Conservation (phyloP, 1,140 invertebrate genomes). For the Contarinia nasturtii region DNA sequence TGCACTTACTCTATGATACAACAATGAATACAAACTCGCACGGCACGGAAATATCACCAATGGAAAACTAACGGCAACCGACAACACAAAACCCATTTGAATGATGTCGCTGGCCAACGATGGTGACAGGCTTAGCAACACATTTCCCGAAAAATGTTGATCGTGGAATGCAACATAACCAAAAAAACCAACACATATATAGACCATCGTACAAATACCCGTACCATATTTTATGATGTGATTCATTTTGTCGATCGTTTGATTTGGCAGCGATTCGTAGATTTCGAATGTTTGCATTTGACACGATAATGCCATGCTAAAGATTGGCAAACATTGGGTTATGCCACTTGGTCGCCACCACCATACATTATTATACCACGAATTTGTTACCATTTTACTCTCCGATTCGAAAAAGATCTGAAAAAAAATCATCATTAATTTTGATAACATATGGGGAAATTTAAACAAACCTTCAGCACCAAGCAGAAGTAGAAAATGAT, state of each 20-base stretch:
- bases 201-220: conserved; percentile 77
- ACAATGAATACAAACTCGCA: conserved; percentile 77
- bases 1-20: conserved; percentile 59
- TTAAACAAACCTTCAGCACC: conserved; percentile 55
- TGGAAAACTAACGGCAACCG: conserved; percentile 88
- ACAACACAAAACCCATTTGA: conserved; percentile 86
- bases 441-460: background rate
- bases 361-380: conserved; percentile 56
- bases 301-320: conserved; percentile 87
- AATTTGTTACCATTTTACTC: conserved; percentile 8
- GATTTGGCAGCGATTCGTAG: conserved; percentile 75
- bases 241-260: conserved; percentile 78
- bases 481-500: conserved; percentile 81
- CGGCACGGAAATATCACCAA: conserved; percentile 92
- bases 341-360: conserved; percentile 72
- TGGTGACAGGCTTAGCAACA: conserved; percentile 66
- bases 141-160: conserved; percentile 67
- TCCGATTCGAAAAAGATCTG: background rate
- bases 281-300: conserved; percentile 95
- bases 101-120: conserved; percentile 68
- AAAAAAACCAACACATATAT: conserved; percentile 77
- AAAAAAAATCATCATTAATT: conserved; percentile 1
- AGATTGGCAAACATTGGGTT: conserved; percentile 82
- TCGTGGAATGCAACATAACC: conserved; percentile 85
- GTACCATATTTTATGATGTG: conserved; percentile 69